Conservation (phyloP, 1,140 invertebrate genomes). For the Drosophila malerkotliana region DNA sequence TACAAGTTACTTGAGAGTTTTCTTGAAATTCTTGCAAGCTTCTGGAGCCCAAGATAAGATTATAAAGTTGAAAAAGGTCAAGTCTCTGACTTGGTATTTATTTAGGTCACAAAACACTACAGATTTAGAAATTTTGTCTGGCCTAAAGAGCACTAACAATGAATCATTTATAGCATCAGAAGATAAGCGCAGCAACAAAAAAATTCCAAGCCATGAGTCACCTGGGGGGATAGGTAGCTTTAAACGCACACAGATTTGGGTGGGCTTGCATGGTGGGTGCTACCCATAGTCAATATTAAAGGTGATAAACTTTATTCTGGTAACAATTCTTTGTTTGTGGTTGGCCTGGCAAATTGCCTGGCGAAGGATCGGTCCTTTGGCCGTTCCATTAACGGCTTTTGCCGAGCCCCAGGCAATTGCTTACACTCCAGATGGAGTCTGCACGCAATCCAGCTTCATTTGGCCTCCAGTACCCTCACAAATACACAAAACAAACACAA, state of each 20-base stretch:
- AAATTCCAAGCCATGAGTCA: slow-evolving; percentile 24
- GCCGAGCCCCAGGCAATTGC: slow-evolving; percentile 24
- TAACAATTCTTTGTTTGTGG: slow-evolving; percentile 2
- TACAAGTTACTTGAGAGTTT: too few relatives aligned
- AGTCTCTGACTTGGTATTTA: background rate
- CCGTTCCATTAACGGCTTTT: slow-evolving; percentile 41
- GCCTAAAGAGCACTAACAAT: slow-evolving; percentile 15
- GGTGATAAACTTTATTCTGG: slow-evolving; percentile 11
- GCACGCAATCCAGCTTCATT: slow-evolving; percentile 28
- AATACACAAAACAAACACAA: slow-evolving; percentile 11
- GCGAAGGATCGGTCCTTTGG: slow-evolving; percentile 23
- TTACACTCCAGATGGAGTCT: slow-evolving; percentile 43
- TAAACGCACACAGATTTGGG: slow-evolving; percentile 7
- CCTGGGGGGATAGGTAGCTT: slow-evolving; percentile 7
- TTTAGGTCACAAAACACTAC: slow-evolving; percentile 1
- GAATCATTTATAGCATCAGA: slow-evolving; percentile 39
- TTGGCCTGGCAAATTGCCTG: slow-evolving; percentile 26
- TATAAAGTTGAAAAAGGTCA: background rate
- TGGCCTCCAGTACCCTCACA: slow-evolving; percentile 6
- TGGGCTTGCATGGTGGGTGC: background rate
- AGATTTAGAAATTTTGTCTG: slow-evolving; percentile 9
- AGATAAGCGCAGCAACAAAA: slow-evolving; percentile 34
- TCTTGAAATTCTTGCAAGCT: background rate
- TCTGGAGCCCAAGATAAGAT: background rate
- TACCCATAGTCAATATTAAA: slow-evolving; percentile 7